Conservation (phyloP, 2,888 invertebrate species). For the Eupeodes latifasciatus region DNA sequence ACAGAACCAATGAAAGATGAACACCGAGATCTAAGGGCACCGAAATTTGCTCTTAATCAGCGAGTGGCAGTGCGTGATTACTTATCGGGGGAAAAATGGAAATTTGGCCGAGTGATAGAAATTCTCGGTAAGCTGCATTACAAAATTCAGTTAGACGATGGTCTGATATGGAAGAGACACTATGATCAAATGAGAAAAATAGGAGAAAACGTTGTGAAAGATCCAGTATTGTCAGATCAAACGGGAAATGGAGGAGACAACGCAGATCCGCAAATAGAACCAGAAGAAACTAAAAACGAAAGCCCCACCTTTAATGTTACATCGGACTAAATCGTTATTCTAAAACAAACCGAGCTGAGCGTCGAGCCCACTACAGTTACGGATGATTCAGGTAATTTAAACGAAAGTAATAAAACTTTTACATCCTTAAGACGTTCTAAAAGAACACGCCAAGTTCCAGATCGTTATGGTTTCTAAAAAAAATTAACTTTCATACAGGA, state of each 20-base stretch:
- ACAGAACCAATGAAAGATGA: too few relatives aligned
- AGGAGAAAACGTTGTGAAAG: background rate
- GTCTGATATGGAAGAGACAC: background rate
- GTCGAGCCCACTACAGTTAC: too few relatives aligned
- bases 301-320: background rate
- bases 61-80: too few relatives aligned
- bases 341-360: background rate
- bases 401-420: too few relatives aligned
- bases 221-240: background rate
- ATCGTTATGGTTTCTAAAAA: background rate
- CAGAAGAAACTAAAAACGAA: background rate
- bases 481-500: background rate
- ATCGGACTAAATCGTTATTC: background rate
- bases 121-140: too few relatives aligned
- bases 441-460: background rate
- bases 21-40: too few relatives aligned
- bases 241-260: background rate
- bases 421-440: background rate
- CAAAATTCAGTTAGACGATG: too few relatives aligned
- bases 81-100: too few relatives aligned
- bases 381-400: too few relatives aligned
- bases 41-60: too few relatives aligned
- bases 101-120: too few relatives aligned
- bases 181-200: background rate
- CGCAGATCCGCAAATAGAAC: background rate